Evolutionary conservation across 2,113 vertebrate species (phyloP).

Genomic region (Sminthopsis crassicaudata): DNA sequence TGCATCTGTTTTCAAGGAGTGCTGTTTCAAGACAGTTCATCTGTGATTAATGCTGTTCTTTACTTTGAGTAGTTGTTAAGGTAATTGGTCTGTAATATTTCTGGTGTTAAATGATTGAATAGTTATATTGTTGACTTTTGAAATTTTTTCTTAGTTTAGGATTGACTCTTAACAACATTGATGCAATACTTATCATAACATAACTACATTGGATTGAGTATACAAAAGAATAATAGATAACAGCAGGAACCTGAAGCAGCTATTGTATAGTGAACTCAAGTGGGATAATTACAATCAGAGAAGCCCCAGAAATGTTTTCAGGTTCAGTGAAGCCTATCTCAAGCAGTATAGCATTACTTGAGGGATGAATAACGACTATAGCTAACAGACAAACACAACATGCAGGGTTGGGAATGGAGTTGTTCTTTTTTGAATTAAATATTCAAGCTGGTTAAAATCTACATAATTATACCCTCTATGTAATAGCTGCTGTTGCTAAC

Average conservation of each 20-base stretch:
- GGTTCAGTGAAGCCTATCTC: background rate
- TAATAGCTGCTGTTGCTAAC: background rate
- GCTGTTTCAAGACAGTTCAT: background rate
- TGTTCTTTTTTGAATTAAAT: background rate
- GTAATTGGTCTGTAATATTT: background rate
- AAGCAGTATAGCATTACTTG: background rate
- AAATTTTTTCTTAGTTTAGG: background rate
- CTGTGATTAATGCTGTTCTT: background rate
- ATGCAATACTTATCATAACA: background rate
- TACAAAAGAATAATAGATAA: no score
- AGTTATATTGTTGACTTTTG: background rate
- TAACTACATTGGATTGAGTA: fast-evolving
- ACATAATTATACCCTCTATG: background rate
- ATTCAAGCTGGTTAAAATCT: background rate
- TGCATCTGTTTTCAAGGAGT: background rate
- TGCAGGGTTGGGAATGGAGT: fast-evolving
- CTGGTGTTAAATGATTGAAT: background rate
- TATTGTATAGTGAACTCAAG: no score
- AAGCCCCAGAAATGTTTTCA: background rate
- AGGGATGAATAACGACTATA: background rate
- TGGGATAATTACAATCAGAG: background rate
- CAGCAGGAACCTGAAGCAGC: background rate
- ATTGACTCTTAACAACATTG: background rate
- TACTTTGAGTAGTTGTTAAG: background rate
- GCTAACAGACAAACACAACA: background rate